Evolutionary conservation across 2,113 vertebrate species (phyloP).

Genomic region (Aramus guarauna): DNA sequence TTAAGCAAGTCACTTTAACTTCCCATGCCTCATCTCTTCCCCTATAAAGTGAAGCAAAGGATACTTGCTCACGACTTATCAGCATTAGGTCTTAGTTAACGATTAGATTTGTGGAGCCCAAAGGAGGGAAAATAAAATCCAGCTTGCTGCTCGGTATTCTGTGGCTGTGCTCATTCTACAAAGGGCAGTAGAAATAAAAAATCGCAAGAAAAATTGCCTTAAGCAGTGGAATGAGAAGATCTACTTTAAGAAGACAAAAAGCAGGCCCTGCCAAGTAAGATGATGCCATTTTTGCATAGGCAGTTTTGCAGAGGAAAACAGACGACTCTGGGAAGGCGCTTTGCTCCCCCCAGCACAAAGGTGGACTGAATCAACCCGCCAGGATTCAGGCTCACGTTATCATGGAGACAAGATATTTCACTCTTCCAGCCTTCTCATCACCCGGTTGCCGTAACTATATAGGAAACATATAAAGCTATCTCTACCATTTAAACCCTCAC

Average conservation of each 20-base stretch:
- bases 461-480: constrained; percentile 9
- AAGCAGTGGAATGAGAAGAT: neutral
- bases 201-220: neutral
- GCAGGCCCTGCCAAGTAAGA: neutral
- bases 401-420: neutral
- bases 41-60: neutral
- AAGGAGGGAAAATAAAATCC: neutral
- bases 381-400: neutral
- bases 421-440: neutral
- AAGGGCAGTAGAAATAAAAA: constrained; percentile 1
- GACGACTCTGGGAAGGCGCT: neutral
- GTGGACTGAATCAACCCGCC: neutral
- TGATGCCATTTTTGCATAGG: neutral
- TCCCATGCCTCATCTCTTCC: neutral
- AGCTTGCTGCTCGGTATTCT: neutral
- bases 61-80: neutral
- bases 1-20: neutral
- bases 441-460: neutral
- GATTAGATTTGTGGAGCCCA: neutral
- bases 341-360: neutral
- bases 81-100: neutral
- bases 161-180: neutral
- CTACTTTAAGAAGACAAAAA: neutral
- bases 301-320: neutral
- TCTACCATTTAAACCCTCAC: constrained; percentile 15